phyloP scores from a whole-genome alignment of 2,113 vertebrate species.

The Spilogale gracilis region DNA sequence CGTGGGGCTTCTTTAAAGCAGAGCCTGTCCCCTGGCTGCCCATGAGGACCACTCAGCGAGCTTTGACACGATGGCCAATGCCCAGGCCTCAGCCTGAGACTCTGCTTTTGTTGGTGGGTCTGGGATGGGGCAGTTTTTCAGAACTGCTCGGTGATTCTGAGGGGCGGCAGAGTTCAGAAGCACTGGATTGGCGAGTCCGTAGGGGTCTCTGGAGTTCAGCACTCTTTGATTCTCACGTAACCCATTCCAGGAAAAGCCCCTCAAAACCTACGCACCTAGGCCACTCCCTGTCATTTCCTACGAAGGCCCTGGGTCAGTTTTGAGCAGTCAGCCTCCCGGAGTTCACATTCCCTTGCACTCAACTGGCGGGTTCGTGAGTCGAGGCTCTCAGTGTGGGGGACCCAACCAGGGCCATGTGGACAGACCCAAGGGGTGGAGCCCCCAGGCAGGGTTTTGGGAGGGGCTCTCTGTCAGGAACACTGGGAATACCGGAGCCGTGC shows the following conservation, averaged over 20 bases:
- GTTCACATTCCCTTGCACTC: too few species aligned
- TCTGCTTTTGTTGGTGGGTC: not conserved
- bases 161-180: not conserved
- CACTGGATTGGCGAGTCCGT: not conserved
- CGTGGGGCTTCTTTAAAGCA: not conserved
- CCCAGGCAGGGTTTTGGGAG: not conserved
- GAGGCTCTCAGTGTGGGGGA: not conserved
- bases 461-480: not conserved
- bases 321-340: not conserved
- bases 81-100: not conserved
- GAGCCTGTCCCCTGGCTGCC: accelerated
- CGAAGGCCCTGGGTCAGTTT: too few species aligned
- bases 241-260: not conserved
- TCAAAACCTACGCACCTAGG: not conserved
- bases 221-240: not conserved
- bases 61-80: too few species aligned
- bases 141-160: accelerated
- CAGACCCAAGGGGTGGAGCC: accelerated
- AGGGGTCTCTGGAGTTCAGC: not conserved
- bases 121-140: not conserved
- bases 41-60: accelerated
- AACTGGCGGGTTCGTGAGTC: too few species aligned
- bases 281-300: accelerated
- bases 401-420: not conserved
- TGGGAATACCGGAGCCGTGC: not conserved